Percentiles rank a stretch among this genome's conserved stretches.
These are phyloP conservation scores for Epizoanthus scotinus DNA, from an alignment of 92 coral and sea anemone species.

Conservation along the genomic window DNA sequence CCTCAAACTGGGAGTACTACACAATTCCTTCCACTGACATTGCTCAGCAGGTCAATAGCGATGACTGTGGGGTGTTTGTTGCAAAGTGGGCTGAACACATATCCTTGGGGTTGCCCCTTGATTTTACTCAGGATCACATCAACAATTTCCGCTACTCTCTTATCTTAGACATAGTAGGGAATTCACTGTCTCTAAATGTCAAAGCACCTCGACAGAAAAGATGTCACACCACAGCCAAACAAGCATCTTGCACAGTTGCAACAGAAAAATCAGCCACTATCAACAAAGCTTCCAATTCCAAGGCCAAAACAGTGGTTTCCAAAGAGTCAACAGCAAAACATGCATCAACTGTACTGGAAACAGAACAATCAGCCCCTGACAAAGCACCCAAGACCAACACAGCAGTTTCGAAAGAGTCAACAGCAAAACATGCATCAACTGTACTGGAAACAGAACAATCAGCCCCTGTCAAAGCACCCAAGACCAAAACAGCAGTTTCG, in stretches of 20 bases:
- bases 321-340: background rate
- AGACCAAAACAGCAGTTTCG: too few relatives aligned
- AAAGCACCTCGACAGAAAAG: too few relatives aligned
- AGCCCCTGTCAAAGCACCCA: too few relatives aligned
- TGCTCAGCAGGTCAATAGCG: conserved; percentile 50
- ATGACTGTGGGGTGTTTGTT: conserved; percentile 67
- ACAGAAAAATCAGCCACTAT: too few relatives aligned
- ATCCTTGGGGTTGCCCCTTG: conserved; percentile 30
- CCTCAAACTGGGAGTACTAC: conserved; percentile 48
- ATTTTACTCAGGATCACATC: conserved; percentile 42
- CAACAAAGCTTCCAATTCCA: background rate
- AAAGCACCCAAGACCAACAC: background rate
- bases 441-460: too few relatives aligned
- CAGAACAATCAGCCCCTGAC: too few relatives aligned
- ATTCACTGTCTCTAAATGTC: conserved; percentile 30
- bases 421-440: background rate
- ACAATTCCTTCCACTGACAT: conserved; percentile 41
- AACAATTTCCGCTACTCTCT: conserved; percentile 39
- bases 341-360: too few relatives aligned
- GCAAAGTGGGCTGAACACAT: conserved; percentile 44
- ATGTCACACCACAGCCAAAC: too few relatives aligned
- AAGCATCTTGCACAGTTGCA: too few relatives aligned
- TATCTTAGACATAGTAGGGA: conserved; percentile 44
- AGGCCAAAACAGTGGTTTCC: background rate
- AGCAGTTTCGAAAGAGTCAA: background rate